Evolutionary conservation across 2,797 vertebrate species (phyloP).

Genomic region (Furcifer pardalis): DNA sequence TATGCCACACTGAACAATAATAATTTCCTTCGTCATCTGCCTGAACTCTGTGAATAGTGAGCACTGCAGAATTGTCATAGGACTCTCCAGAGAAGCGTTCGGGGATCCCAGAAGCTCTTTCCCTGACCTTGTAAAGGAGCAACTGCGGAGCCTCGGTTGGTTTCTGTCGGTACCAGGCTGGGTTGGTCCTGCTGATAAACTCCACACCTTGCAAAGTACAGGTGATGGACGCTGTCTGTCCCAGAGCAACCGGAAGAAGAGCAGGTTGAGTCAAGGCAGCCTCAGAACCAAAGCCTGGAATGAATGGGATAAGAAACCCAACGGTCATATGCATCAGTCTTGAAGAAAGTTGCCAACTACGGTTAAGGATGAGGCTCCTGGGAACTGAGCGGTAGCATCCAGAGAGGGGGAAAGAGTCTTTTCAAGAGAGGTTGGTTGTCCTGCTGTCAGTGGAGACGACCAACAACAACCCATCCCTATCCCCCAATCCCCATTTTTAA

Average conservation of each 20-base stretch:
- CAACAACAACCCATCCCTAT: background rate
- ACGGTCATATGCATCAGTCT: background rate
- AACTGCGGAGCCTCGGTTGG: background rate
- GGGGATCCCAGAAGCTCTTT: background rate
- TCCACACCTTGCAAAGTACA: background rate
- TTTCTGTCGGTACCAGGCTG: background rate
- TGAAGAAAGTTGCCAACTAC: background rate
- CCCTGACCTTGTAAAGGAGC: accelerated
- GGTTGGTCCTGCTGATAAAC: background rate
- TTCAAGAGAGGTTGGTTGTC: background rate
- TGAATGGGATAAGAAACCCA: accelerated
- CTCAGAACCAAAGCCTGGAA: background rate
- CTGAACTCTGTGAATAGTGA: constrained; percentile 8
- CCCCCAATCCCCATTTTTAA: too few species aligned
- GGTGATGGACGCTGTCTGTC: background rate
- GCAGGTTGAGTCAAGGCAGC: background rate
- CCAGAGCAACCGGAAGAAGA: background rate
- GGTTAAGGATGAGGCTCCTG: accelerated
- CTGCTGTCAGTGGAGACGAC: background rate
- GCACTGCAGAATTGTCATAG: background rate
- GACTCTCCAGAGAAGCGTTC: constrained; percentile 14
- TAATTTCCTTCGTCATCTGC: constrained; percentile 4
- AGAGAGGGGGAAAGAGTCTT: too few species aligned
- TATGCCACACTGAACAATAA: constrained; percentile 27
- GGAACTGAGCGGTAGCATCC: background rate